Evolutionary conservation across 2,888 invertebrate species (phyloP), one percentile per base, ranked within the genome.

Genomic region (Andrena chrysosceles): DNA sequence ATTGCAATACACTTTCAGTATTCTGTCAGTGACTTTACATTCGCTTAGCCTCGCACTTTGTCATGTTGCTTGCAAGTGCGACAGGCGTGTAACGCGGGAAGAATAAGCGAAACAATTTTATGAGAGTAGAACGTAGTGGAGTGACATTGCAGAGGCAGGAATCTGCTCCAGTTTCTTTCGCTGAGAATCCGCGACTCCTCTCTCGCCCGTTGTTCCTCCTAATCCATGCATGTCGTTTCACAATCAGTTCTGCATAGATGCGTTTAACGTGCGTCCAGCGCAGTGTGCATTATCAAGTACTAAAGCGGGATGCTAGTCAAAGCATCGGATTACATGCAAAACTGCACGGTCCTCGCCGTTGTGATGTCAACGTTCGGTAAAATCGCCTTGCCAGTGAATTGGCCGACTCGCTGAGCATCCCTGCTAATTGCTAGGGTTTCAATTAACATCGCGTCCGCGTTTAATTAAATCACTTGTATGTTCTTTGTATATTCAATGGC

Each of bases 311-410:
- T 62, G 16, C 42, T 26, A 60, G 52, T 60, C 67, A 66, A 77
- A 83, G 77, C 74, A 48, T 26, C 64, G 83, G 75, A 77, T 85
- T 85, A 73, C 68, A 16, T 33, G 74, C 42, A 56, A 64, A 83
- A 77, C 77, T 85, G 68, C 52, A 54, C 31, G 8, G 31, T 20
- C 35, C 62, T 56, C 42, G 64, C 54, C 67, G 42, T 48, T 10
- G 48, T 48, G 59, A 68, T 71, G 79, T 71, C 56, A 42, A 64
- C 59, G 77, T 70, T 56, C 71, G 33, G 31, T 67, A 10, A 62
- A 76, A 81, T 73, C 63, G 35, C 52, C 66, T 48, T 63, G 48
- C 56, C 56, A 56, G 73, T 63, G 33, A 63, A 76, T 64, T 75
- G 54, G n/a, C 16, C 35, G 54, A 7, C 52, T n/a, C 23, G 26